Evolutionary conservation across 2,113 vertebrate genomes (phyloP).

Genomic region (Rhea americana): DNA sequence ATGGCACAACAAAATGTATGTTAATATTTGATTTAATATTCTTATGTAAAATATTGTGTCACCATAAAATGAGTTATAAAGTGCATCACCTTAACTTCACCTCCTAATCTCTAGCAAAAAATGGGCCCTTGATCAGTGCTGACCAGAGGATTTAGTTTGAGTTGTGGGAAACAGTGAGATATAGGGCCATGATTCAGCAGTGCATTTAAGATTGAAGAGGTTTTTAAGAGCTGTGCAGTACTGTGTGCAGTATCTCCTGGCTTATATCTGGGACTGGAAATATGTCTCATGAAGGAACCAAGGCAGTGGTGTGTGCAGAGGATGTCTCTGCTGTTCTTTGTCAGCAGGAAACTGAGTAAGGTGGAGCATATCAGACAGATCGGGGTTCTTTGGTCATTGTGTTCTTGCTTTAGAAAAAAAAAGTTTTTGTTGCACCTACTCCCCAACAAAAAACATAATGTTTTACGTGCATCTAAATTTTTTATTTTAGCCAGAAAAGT

Average conservation of each 20-base stretch:
- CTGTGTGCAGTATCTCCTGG: background rate
- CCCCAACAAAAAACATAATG: fast-evolving
- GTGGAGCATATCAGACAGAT: background rate
- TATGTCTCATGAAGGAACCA: fast-evolving
- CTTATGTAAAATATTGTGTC: fast-evolving
- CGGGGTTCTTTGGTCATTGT: background rate
- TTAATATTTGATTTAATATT: background rate
- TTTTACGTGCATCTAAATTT: background rate
- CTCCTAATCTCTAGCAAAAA: fast-evolving
- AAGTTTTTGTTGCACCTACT: background rate
- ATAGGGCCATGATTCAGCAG: background rate
- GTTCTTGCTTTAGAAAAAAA: background rate
- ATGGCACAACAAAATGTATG: background rate
- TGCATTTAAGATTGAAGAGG: background rate
- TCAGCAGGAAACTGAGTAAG: background rate
- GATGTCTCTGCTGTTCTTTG: fast-evolving
- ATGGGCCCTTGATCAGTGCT: background rate
- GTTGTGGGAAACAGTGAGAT: background rate
- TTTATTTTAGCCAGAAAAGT: background rate
- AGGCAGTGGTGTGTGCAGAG: background rate
- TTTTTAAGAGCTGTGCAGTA: too few species aligned
- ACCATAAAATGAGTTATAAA: background rate
- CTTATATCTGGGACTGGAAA: background rate
- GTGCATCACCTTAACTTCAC: background rate
- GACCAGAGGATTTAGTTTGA: background rate